Base-by-base conservation (phyloP, 2,888 invertebrate genomes). In the Hetaerina titia region DNA sequence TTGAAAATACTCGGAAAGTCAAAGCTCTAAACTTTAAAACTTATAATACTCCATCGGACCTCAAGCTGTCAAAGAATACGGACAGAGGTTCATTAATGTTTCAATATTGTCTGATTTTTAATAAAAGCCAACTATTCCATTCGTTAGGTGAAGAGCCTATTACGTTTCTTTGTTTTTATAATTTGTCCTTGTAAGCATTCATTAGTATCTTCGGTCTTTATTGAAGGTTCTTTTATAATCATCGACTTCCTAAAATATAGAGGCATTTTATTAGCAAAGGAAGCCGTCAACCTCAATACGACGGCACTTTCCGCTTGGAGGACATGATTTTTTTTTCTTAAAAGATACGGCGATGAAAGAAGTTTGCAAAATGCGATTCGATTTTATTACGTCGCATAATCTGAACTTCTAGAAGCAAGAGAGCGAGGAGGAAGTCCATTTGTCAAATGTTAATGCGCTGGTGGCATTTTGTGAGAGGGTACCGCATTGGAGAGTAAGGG, bases 371-470 rank as follows among this genome's bases (percentile, higher is more conserved):
- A 25, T 81, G 13, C 31, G 81, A 81, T 81, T 81, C 31, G 31
- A 31, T 81, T 81, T 81, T 81, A 31, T 31, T 81, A 31, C 9
- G 81, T 11, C 31, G 11, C 25, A 81, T 25, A 31, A 31, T 31
- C 31, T 15, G 31, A 25, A 31, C 31, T 13, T 31, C 13, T 31
- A 31, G 81, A 31, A 31, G 81, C 81, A 81, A 81, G 81, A 31
- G 81, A 25, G 74, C 74, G 74, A 25, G 74, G 74, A 74, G n/a
- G 74, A 25, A 81, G 31, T 25, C 9, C 81, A 31, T 81, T 31
- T 81, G 81, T 81, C 81, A 81, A 81, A 31, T 13, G 25, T 81
- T 81, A 81, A 81, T 81, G 81, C 81, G 13, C 81, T 69, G n/a
- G 31, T 25, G 81, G 15, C 31, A 81, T n/a, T 69, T n/a, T 25